These are phyloP conservation scores for Drosophila paramelanica DNA, from an alignment of 2,888 invertebrate species.

Conservation along the genomic window DNA sequence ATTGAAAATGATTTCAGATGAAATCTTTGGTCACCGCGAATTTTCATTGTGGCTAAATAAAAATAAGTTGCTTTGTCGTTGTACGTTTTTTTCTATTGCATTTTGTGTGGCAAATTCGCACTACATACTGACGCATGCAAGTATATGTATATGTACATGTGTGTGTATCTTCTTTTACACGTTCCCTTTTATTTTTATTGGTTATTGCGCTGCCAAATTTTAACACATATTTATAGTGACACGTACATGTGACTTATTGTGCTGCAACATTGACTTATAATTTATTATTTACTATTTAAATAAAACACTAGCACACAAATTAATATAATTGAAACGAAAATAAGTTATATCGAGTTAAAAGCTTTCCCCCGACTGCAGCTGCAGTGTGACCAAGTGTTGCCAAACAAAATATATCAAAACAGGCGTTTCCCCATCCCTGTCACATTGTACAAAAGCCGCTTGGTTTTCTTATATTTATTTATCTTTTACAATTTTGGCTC, in stretches of 20 bases:
- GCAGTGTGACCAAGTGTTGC: conserved; percentile 22
- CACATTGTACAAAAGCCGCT: conserved; percentile 2
- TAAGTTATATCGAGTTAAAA: conserved; percentile 72
- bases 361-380: conserved; percentile 60
- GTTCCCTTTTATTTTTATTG: conserved; percentile 26
- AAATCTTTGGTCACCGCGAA: conserved; percentile 58
- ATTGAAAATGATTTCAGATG: conserved; percentile 52
- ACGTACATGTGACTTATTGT: conserved; percentile 50
- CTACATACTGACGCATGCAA: conserved; percentile 48
- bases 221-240: conserved; percentile 13
- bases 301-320: conserved; percentile 54
- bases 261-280: conserved; percentile 36
- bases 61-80: conserved; percentile 45
- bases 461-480: conserved; percentile 21
- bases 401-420: conserved; percentile 7
- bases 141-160: conserved; percentile 15
- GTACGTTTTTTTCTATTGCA: conserved; percentile 47
- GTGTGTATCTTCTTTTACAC: conserved; percentile 37
- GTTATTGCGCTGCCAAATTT: conserved; percentile 12
- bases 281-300: conserved; percentile 40
- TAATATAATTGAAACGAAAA: conserved; percentile 74
- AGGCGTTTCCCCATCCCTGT: conserved; percentile 14
- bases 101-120: conserved; percentile 33
- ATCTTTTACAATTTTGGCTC: conserved; percentile 70
- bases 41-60: conserved; percentile 47